Conservation (phyloP, 2,113 vertebrate species). For the Trematocara nigrifrons region DNA sequence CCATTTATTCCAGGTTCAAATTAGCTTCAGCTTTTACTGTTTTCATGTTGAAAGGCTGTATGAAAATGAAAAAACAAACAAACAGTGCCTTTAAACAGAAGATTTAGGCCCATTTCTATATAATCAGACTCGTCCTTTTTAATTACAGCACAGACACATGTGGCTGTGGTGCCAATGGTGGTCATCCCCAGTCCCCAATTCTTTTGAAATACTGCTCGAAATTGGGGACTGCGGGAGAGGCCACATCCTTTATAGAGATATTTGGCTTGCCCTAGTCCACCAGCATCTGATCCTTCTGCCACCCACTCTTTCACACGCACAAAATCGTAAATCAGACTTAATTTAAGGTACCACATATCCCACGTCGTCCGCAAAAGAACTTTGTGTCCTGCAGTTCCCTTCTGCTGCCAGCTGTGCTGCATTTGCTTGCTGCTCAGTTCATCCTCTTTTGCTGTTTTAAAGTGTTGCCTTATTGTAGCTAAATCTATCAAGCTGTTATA, state of each 20-base stretch:
- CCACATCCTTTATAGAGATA: constrained; percentile 18
- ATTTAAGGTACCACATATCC: constrained; percentile 20
- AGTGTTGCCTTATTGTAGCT: background rate
- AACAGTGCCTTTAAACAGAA: background rate
- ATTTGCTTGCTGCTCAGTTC: background rate
- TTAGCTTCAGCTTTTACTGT: background rate
- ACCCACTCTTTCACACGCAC: background rate
- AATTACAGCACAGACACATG: background rate
- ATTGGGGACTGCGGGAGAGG: background rate
- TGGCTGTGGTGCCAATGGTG: background rate
- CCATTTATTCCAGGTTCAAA: background rate
- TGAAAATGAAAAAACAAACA: background rate
- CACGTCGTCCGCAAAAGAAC: background rate
- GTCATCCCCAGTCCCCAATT: background rate
- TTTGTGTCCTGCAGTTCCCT: background rate
- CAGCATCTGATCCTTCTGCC: background rate
- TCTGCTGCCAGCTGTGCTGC: background rate
- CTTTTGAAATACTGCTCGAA: background rate
- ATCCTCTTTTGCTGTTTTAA: background rate
- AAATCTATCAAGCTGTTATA: background rate
- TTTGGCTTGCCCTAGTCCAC: background rate
- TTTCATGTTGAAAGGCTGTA: background rate
- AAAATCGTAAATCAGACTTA: constrained; percentile 23
- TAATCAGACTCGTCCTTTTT: background rate
- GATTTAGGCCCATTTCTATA: background rate